Evolutionary conservation across 2,888 invertebrate genomes (phyloP).

Genomic region (Odontocolon sp.): DNA sequence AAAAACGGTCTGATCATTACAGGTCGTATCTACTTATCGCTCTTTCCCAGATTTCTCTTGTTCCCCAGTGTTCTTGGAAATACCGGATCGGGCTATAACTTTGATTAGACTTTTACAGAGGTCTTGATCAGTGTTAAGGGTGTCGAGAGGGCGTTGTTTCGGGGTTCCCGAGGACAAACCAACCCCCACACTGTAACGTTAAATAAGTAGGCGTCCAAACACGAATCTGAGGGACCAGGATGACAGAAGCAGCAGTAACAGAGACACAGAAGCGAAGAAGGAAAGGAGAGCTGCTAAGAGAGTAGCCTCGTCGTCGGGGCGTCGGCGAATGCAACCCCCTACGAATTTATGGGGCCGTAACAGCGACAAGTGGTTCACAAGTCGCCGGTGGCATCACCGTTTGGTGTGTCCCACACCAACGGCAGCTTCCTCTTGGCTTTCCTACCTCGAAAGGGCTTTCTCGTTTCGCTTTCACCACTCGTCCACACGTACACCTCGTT

Average conservation of each 20-base stretch:
- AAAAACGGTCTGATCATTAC: neutral
- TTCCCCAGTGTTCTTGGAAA: neutral
- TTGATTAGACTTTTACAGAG: constrained; percentile 60
- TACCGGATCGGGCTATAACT: constrained; percentile 51
- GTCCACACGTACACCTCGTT: constrained; percentile 59
- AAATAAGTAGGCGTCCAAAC: constrained; percentile 72
- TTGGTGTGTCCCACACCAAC: constrained; percentile 80
- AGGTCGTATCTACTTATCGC: neutral
- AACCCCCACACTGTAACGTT: constrained; percentile 60
- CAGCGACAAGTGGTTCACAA: constrained; percentile 85
- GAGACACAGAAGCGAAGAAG: constrained; percentile 46
- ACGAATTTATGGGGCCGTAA: constrained; percentile 84
- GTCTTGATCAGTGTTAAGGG: constrained; percentile 37
- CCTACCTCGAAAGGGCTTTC: constrained; percentile 70
- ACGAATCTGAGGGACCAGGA: constrained; percentile 68
- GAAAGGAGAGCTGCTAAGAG: constrained; percentile 52
- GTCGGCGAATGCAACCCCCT: constrained; percentile 62
- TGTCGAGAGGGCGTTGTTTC: constrained; percentile 1
- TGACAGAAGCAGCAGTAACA: constrained; percentile 44
- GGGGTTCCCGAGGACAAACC: constrained; percentile 5
- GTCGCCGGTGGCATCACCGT: constrained; percentile 84
- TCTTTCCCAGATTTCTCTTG: neutral
- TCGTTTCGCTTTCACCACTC: constrained; percentile 73
- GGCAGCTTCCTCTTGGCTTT: constrained; percentile 35
- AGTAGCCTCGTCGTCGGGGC: constrained; percentile 65